Evolutionary conservation across 1,140 invertebrate genomes (phyloP), one percentile per base, ranked within the genome.

Genomic region (Apolygus lucorum): DNA sequence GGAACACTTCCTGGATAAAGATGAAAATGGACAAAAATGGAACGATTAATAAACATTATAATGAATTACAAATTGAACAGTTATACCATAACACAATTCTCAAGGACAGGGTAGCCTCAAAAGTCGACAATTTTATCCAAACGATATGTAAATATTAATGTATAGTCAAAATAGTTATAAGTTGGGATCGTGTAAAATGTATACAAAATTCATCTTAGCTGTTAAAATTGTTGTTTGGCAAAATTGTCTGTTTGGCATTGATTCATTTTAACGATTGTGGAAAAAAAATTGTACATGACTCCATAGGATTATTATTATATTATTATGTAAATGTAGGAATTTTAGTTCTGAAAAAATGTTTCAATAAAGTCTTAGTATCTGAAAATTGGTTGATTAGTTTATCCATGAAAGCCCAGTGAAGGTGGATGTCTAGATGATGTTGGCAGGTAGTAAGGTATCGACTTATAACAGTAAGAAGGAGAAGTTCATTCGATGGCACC

Each of bases 101-200:
- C 63, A 64, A 34, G 64, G 69, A 70, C 69, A 70, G 69, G 69
- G 69, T 70, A 70, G 69, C 63, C 69, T 67, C 69, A 70, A 70
- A 42, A 59, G 42, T 70, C 65, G 69, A 70, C 69, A 70, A 70
- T 70, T 70, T 67, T 67, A 70, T 70, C 69, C 63, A 63, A 70
- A 67, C 65, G 65, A 66, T 34, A 52, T 70, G 69, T 70, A 70
- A 65, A 70, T 70, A 70, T 67, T 70, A 70, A 70, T 70, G 64
- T 70, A 70, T 70, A 70, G 63, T 49, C 25, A 28, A 62, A 69
- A 28, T 52, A 54, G 52, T 52, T 63, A 63, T 22, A 69, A 70
- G 34, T 27, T 26, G 62, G 62, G 34, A 52, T 70, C 28, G 65
- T 49, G 42, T 64, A 67, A 70, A 65, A 70, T 70, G 69, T 70